These are phyloP conservation scores for Adelges cooleyi DNA, from an alignment of 1,140 invertebrate genomes.

Conservation along the genomic window DNA sequence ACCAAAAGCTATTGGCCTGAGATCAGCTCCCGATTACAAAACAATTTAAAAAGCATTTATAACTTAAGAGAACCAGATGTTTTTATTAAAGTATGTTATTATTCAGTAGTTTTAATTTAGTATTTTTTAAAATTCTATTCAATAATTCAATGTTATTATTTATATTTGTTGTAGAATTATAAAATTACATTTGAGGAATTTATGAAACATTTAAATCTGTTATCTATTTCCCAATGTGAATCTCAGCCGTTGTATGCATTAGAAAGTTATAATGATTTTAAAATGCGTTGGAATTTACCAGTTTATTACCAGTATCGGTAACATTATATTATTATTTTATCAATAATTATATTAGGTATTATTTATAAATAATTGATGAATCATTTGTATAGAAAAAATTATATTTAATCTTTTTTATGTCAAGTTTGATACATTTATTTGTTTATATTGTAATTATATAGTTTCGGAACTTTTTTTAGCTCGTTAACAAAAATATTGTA, in stretches of 20 bases:
- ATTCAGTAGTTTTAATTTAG: too few relatives aligned
- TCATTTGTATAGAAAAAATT: too few relatives aligned
- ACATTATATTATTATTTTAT: too few relatives aligned
- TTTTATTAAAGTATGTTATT: slow-evolving; percentile 14
- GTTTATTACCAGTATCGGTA: slow-evolving; percentile 26
- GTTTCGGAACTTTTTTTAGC: too few relatives aligned
- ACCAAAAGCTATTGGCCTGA: slow-evolving; percentile 14
- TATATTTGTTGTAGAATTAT: slow-evolving; percentile 18
- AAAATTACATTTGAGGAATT: slow-evolving; percentile 23
- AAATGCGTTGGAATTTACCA: slow-evolving; percentile 23
- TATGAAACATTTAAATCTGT: neutral
- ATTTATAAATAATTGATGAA: too few relatives aligned
- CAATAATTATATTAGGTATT: too few relatives aligned
- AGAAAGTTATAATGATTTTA: slow-evolving; percentile 18
- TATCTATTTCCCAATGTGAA: slow-evolving; percentile 9
- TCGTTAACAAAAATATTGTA: too few relatives aligned
- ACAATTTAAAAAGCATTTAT: slow-evolving; percentile 13
- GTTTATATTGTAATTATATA: too few relatives aligned
- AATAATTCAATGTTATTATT: too few relatives aligned
- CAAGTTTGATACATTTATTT: too few relatives aligned
- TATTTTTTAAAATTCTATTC: too few relatives aligned
- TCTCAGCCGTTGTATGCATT: neutral
- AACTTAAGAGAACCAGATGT: slow-evolving; percentile 10
- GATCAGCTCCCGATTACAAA: neutral
- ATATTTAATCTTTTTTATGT: too few relatives aligned